phyloP scores from a whole-genome alignment of 2,797 vertebrate species.

The Diceros bicornis region DNA sequence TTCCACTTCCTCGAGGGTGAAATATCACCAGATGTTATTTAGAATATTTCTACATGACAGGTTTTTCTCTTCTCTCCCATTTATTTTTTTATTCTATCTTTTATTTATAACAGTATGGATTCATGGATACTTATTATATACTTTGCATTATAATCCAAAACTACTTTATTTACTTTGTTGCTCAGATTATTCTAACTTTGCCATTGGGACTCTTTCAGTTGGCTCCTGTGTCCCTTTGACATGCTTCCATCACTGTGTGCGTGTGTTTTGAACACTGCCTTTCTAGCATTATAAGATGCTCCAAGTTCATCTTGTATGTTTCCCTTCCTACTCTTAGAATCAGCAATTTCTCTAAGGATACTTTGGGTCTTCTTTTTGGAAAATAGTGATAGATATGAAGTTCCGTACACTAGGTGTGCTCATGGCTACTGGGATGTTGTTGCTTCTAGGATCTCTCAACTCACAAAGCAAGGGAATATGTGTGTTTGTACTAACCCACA shows the following conservation, averaged over 20 bases:
- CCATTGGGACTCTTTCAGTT: background rate
- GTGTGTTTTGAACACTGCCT: background rate
- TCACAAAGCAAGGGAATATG: background rate
- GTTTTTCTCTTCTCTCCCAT: background rate
- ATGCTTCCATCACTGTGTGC: background rate
- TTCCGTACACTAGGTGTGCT: rapidly evolving
- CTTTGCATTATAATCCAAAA: background rate
- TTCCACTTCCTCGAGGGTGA: background rate
- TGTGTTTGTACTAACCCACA: background rate
- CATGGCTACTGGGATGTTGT: background rate
- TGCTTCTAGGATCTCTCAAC: background rate
- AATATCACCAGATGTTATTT: background rate
- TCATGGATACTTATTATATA: background rate
- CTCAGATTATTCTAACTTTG: background rate
- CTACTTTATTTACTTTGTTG: background rate
- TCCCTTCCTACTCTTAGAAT: background rate
- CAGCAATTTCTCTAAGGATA: background rate
- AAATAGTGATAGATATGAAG: background rate
- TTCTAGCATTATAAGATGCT: background rate
- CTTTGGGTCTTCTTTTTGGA: background rate
- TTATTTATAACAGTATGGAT: background rate
- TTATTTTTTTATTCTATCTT: background rate
- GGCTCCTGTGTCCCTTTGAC: background rate
- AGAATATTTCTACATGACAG: background rate
- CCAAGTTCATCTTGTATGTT: background rate